Evolutionary conservation across 2,888 invertebrate genomes (phyloP), one percentile per base, ranked within the genome.

Genomic region (Lasioglossum calceatum): DNA sequence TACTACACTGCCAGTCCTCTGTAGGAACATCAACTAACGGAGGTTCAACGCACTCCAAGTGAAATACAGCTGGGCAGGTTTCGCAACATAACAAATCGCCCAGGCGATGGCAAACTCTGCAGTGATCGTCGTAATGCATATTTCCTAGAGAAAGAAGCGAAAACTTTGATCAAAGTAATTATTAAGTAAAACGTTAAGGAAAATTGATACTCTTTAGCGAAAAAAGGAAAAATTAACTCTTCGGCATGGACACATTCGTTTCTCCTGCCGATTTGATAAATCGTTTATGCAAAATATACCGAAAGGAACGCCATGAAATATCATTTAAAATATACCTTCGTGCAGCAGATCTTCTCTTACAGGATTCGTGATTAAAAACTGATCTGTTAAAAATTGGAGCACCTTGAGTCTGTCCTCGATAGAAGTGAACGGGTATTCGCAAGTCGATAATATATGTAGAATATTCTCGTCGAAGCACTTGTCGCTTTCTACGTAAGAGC

Each of bases 71-170:
- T 36, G 99, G 99, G 94, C 99, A 99, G 4, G 98, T 98, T 96
- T 99, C 99, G 95, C 99, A 99, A 95, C 99, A 99, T 19, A 99
- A 96, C 77, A 99, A 96, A 95, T 99, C 99, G 44, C 99, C 99
- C 82, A 98, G 96, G 85, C 98, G 97, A 95, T 99, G 98, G 93
- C 99, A 99, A 44, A 98, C 97, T 88, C 98, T 96, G 93, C 99
- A 99, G 95, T 98, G 98, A 95, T 99, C 98, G 95, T 98, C 98
- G 95, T 98, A 98, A 94, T 98, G 98, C 95, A 98, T 98, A 92
- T 98, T 98, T 93, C 97, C 97, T 96, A 93, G 86, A 88, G 87
- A 81, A 89, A 39, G 27, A 14, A 64, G 74, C 61, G 14, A 64
- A 27, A 8, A 23, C 2, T 23, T 23, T 54, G 2, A 23, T 58